These are phyloP conservation scores for Characodon lateralis DNA, from an alignment of 2,797 vertebrate genomes.

Conservation along the genomic window DNA sequence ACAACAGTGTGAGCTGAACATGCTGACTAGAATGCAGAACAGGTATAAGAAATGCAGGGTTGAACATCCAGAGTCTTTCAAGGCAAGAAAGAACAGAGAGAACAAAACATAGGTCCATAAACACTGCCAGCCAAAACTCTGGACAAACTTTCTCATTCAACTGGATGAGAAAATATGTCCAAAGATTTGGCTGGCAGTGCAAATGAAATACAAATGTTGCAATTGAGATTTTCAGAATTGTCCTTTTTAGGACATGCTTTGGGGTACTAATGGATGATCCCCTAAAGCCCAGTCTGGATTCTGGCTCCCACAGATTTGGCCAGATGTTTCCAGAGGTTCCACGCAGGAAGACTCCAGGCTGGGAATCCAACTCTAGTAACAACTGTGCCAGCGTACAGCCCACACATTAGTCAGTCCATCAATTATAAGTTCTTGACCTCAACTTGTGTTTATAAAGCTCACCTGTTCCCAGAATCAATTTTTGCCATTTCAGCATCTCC, in stretches of 20 bases:
- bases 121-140: too few species aligned
- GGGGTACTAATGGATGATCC: neutral
- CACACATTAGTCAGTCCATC: neutral
- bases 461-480: neutral
- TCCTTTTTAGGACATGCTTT: neutral
- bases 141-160: too few species aligned
- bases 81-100: neutral
- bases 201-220: neutral
- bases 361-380: neutral
- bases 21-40: slow-evolving; percentile 2
- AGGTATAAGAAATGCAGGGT: slow-evolving; percentile 10
- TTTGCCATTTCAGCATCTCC: neutral
- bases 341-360: neutral
- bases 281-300: neutral
- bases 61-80: neutral
- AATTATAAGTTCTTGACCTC: too few species aligned
- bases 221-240: neutral
- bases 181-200: too few species aligned
- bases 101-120: neutral
- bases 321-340: neutral
- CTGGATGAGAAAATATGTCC: too few species aligned
- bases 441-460: neutral
- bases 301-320: neutral
- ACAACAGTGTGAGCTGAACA: slow-evolving; percentile 18
- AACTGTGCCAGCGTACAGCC: neutral